phyloP scores from a whole-genome alignment of 2,797 vertebrate species.

The Bradypodion ventrale region DNA sequence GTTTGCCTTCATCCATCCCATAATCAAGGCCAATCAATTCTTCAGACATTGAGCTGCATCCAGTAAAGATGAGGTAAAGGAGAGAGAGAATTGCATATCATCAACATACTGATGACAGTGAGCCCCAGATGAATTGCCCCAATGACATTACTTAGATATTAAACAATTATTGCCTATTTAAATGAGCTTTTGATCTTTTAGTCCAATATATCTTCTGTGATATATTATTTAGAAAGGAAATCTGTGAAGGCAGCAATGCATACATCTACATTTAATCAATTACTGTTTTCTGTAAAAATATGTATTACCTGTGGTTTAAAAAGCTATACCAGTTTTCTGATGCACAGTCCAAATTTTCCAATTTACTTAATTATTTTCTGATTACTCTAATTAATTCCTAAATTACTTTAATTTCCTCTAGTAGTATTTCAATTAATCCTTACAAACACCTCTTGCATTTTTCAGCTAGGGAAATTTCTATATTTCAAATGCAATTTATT shows the following conservation, averaged over 20 bases:
- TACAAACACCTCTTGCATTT: constrained; percentile 25
- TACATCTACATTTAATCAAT: not conserved
- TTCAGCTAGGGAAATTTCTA: constrained; percentile 18
- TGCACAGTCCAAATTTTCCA: constrained; percentile 45
- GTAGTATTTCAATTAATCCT: constrained; percentile 54
- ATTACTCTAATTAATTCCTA: constrained; percentile 64
- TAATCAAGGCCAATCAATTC: too few species aligned
- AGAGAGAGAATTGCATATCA: too few species aligned
- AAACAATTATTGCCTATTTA: not conserved
- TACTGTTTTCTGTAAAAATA: not conserved
- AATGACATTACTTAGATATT: too few species aligned
- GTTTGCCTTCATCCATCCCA: too few species aligned
- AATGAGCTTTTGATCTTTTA: not conserved
- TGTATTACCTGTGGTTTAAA: constrained; percentile 55
- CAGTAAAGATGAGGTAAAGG: too few species aligned
- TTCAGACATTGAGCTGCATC: too few species aligned
- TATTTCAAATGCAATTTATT: not conserved
- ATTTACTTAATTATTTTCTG: constrained; percentile 63
- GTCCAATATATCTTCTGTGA: fast-evolving
- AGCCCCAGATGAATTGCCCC: too few species aligned
- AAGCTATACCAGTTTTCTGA: constrained; percentile 25
- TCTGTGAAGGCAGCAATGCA: not conserved
- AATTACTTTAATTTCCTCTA: constrained; percentile 65
- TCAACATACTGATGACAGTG: too few species aligned
- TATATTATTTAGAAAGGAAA: constrained; percentile 11